A percentile compares a stretch with the other conserved stretches of the same genome.
phyloP scores from a whole-genome alignment of 2,113 vertebrate genomes.

The Silurus glanis region DNA sequence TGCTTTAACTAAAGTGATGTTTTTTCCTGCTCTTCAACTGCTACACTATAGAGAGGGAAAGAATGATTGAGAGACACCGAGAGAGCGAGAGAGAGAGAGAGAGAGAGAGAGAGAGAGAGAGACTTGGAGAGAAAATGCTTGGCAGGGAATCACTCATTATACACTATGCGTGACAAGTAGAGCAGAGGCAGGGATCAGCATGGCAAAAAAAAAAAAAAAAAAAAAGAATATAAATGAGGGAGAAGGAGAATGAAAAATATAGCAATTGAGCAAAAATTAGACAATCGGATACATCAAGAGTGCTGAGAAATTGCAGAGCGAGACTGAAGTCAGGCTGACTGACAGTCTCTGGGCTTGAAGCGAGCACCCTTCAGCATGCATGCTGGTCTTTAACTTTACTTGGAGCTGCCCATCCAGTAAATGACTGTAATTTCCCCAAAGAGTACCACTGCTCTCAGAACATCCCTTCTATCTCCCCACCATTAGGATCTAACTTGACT shows the following conservation, averaged over 20 bases:
- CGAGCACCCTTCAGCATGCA: background rate
- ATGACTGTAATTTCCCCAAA: slow-evolving; percentile 37
- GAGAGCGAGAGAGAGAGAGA: background rate
- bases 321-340: background rate
- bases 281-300: background rate
- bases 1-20: slow-evolving; percentile 43
- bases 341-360: background rate
- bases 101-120: background rate
- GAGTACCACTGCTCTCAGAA: slow-evolving; percentile 14
- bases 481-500: background rate
- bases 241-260: background rate
- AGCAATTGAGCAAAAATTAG: background rate
- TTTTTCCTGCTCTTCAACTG: slow-evolving; percentile 52
- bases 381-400: background rate
- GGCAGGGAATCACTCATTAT: background rate
- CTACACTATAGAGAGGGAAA: slow-evolving; percentile 19
- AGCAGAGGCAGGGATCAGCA: background rate
- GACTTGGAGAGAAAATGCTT: background rate
- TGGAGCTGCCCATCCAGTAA: slow-evolving; percentile 28
- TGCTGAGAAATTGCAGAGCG: slow-evolving; percentile 5
- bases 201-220: background rate
- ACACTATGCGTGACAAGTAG: background rate
- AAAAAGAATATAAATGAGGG: background rate
- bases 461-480: slow-evolving; percentile 14
- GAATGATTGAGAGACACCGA: background rate